A percentile compares a stretch with the other conserved stretches of the same genome.
Evolutionary conservation across 2,113 vertebrate genomes (phyloP).

Genomic region (Hippocampus guttulatus): DNA sequence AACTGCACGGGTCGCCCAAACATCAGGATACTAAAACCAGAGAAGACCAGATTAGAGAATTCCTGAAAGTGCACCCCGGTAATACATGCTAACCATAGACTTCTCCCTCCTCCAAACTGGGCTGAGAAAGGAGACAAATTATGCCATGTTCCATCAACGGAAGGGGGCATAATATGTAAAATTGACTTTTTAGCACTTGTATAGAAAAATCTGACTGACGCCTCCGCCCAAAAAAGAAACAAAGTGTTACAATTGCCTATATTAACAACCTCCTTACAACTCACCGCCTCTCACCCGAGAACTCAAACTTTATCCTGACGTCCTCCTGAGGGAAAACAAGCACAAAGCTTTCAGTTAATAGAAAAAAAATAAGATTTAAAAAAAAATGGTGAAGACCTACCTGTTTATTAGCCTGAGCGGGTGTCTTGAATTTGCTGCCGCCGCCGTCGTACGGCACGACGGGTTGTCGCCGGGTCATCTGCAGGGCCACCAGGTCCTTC

Average conservation of each 20-base stretch:
- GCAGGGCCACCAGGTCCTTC: conserved; percentile 96
- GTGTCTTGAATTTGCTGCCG: conserved; percentile 80
- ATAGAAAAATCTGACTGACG: too few species aligned
- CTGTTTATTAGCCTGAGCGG: conserved; percentile 79
- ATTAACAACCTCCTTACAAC: not conserved
- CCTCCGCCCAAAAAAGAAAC: too few species aligned
- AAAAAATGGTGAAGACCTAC: conserved; percentile 48
- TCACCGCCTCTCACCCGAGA: conserved; percentile 89
- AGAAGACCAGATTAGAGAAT: conserved; percentile 42
- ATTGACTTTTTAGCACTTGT: not conserved
- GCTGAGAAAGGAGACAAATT: not conserved
- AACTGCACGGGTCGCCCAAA: conserved; percentile 88
- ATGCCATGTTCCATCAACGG: not conserved
- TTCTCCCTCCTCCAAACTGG: conserved; percentile 59
- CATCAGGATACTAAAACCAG: conserved; percentile 75
- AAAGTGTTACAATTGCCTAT: too few species aligned
- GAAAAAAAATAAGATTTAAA: not conserved
- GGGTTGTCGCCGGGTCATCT: conserved; percentile 87
- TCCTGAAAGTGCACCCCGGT: conserved; percentile 84
- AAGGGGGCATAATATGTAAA: not conserved
- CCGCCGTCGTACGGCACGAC: conserved; percentile 77
- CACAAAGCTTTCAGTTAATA: not conserved
- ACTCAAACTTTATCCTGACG: conserved; percentile 95
- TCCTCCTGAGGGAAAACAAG: conserved; percentile 76
- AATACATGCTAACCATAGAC: conserved; percentile 73